Conservation (phyloP, 1,140 invertebrate species). For the Anthonomus grandis region DNA sequence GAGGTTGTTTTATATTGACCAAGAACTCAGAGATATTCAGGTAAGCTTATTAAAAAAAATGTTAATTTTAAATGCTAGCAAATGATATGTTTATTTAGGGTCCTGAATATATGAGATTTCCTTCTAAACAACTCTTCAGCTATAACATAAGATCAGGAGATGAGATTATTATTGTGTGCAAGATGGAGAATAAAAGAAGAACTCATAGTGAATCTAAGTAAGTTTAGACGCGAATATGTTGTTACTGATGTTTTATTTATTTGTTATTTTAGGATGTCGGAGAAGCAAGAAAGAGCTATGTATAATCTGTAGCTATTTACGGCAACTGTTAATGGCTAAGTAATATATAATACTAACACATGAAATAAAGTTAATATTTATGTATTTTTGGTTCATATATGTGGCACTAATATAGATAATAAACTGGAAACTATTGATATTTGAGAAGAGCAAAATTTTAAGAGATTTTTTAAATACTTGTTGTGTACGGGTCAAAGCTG, state of each 20-base stretch:
- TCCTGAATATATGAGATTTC: slow-evolving; percentile 84
- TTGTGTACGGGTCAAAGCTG: no score
- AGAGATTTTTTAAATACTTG: no score
- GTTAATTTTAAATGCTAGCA: background rate
- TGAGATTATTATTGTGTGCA: slow-evolving; percentile 85
- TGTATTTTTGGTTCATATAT: no score
- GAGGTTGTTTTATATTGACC: slow-evolving; percentile 82
- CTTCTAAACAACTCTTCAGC: slow-evolving; percentile 83
- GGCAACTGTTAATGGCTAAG: background rate
- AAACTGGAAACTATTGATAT: no score
- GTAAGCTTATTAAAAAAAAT: slow-evolving; percentile 31
- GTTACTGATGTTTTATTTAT: no score
- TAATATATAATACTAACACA: no score
- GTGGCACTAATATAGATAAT: no score
- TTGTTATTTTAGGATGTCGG: slow-evolving; percentile 20
- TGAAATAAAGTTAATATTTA: no score
- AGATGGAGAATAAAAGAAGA: slow-evolving; percentile 43
- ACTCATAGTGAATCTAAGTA: slow-evolving; percentile 30
- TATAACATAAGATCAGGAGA: slow-evolving; percentile 88
- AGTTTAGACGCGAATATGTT: no score
- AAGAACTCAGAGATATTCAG: slow-evolving; percentile 61
- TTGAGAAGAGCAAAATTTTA: no score
- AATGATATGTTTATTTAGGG: slow-evolving; percentile 56
- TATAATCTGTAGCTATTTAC: slow-evolving; percentile 13
- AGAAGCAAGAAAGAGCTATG: slow-evolving; percentile 23